These are phyloP conservation scores for Spilarctia lutea DNA, from an alignment of 2,888 invertebrate species.

Conservation along the genomic window DNA sequence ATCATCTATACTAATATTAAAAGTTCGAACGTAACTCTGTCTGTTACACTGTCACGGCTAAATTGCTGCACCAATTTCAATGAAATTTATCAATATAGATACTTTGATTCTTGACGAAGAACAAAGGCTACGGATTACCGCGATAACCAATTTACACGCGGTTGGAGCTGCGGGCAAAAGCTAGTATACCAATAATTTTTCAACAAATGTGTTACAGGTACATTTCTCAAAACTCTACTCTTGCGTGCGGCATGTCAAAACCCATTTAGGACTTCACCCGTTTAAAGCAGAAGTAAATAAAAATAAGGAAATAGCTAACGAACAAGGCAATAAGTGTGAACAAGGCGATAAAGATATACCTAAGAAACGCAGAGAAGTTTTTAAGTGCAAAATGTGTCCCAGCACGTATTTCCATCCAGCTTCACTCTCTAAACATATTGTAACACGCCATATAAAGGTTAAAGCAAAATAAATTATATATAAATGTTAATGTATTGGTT, in stretches of 20 bases:
- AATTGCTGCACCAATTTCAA: too few species aligned
- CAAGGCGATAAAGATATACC: constrained; percentile 23
- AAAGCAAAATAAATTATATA: constrained; percentile 41
- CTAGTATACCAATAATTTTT: background rate
- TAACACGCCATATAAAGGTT: constrained; percentile 71
- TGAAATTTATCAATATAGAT: too few species aligned
- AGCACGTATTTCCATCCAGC: constrained; percentile 70
- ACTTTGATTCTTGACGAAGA: too few species aligned
- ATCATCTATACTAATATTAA: too few species aligned
- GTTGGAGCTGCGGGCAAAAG: too few species aligned
- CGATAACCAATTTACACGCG: too few species aligned
- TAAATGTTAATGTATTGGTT: background rate
- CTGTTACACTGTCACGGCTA: too few species aligned
- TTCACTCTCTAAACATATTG: constrained; percentile 76
- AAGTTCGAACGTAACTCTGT: too few species aligned
- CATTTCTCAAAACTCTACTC: constrained; percentile 65
- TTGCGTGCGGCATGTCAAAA: constrained; percentile 70
- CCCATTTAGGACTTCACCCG: constrained; percentile 55
- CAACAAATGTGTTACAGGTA: constrained; percentile 55
- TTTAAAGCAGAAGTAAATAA: constrained; percentile 26
- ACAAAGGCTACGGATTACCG: too few species aligned
- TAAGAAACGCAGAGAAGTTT: constrained; percentile 42
- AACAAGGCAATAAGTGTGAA: constrained; percentile 20
- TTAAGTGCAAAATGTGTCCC: constrained; percentile 78
- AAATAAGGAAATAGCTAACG: constrained; percentile 29